phyloP scores from a whole-genome alignment of 1,140 invertebrate genomes.

The Drosophila willistoni region DNA sequence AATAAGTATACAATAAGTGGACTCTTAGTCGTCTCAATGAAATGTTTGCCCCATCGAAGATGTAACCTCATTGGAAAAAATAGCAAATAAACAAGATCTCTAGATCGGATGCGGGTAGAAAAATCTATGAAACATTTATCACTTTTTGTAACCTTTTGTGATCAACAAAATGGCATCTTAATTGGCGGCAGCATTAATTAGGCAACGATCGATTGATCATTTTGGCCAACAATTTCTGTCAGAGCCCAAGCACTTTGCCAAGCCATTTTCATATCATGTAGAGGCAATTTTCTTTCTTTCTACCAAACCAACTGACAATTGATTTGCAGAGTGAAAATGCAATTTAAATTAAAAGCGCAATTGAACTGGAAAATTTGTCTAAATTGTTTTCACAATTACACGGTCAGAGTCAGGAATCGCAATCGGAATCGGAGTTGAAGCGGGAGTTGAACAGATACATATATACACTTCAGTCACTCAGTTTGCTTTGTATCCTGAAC shows the following conservation, averaged over 20 bases:
- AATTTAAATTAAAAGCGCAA: slow-evolving; percentile 82
- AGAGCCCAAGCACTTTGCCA: neutral
- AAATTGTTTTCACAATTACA: slow-evolving; percentile 79
- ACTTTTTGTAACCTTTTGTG: neutral
- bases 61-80: slow-evolving; percentile 64
- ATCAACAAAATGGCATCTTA: neutral
- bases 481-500: slow-evolving; percentile 49
- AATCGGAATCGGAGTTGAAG: too few species aligned
- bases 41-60: slow-evolving; percentile 69
- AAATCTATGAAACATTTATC: neutral
- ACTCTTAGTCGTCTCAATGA: slow-evolving; percentile 14
- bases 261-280: slow-evolving; percentile 36
- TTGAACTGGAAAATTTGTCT: slow-evolving; percentile 80
- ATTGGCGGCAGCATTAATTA: slow-evolving; percentile 8
- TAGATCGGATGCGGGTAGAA: neutral
- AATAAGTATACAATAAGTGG: slow-evolving; percentile 50
- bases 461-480: neutral
- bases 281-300: slow-evolving; percentile 52
- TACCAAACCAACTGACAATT: slow-evolving; percentile 54
- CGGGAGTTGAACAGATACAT: too few species aligned
- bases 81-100: slow-evolving; percentile 2
- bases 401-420: slow-evolving; percentile 21
- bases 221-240: neutral
- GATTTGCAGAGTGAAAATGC: slow-evolving; percentile 44
- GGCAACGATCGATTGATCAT: neutral